Evolutionary conservation across 2,113 vertebrate genomes (phyloP).

Genomic region (Charina bottae): DNA sequence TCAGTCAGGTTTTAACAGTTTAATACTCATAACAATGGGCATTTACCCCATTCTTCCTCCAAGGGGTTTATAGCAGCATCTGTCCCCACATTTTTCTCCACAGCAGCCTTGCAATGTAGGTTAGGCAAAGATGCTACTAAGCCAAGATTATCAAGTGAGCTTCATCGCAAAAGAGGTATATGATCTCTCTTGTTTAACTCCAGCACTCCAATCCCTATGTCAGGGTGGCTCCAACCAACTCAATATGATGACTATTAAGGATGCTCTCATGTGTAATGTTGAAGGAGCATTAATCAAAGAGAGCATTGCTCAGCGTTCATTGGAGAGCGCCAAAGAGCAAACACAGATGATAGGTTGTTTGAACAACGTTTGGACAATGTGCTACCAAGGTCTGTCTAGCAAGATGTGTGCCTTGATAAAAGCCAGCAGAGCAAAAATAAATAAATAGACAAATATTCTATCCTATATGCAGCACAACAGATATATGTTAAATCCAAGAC

Average conservation of each 20-base stretch:
- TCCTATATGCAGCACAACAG: slow-evolving; percentile 47
- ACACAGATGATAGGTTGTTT: slow-evolving; percentile 29
- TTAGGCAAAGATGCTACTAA: background rate
- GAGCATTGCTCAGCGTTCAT: background rate
- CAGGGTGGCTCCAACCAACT: background rate
- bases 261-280: background rate
- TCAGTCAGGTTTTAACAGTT: background rate
- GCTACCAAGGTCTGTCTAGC: slow-evolving; percentile 48
- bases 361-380: slow-evolving; percentile 63
- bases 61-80: background rate
- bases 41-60: background rate
- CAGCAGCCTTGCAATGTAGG: background rate
- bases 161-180: background rate
- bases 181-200: background rate
- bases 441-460: slow-evolving; percentile 60
- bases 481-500: slow-evolving; percentile 61
- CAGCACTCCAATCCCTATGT: background rate
- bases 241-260: background rate
- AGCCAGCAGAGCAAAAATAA: slow-evolving; percentile 54
- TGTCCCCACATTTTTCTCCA: background rate
- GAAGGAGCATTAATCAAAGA: too few relatives aligned
- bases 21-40: background rate
- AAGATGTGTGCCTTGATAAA: slow-evolving; percentile 54
- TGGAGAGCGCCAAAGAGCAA: slow-evolving; percentile 16
- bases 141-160: background rate